Percentiles rank a stretch among this genome's conserved stretches.
Conservation (phyloP, 2,888 invertebrate genomes). For the Zeuzera pyrina region DNA sequence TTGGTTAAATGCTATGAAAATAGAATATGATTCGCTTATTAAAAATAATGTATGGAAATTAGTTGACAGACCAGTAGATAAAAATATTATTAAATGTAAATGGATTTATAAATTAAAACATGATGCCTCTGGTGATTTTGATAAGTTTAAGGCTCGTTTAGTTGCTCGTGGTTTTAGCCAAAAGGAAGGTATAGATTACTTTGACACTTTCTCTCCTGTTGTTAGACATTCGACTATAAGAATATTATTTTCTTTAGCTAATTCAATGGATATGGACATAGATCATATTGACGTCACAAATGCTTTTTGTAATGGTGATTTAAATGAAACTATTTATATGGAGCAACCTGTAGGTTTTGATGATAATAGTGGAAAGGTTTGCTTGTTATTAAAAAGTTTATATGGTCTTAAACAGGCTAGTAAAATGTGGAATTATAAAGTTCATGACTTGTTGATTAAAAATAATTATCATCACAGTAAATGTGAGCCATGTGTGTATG, state of each 20-base stretch:
- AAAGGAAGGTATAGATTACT: neutral
- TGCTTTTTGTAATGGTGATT: neutral
- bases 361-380: neutral
- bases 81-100: conserved; percentile 15
- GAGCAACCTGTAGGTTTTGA: neutral
- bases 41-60: conserved; percentile 20
- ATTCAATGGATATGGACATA: neutral
- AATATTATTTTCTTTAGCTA: neutral
- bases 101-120: conserved; percentile 16
- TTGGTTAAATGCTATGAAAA: conserved; percentile 19
- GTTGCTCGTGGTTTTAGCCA: conserved; percentile 3
- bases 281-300: neutral
- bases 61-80: conserved; percentile 12
- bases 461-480: too few relatives aligned
- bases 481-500: too few relatives aligned
- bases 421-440: neutral
- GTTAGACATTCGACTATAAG: neutral
- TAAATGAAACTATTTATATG: neutral
- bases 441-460: too few relatives aligned
- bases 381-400: neutral
- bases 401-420: neutral
- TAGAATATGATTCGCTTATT: conserved; percentile 18
- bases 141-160: conserved; percentile 16
- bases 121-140: conserved; percentile 13
- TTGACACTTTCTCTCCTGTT: neutral